These are phyloP conservation scores for Iselma pallidipennis DNA, from an alignment of 2,888 invertebrate species.

Conservation along the genomic window DNA sequence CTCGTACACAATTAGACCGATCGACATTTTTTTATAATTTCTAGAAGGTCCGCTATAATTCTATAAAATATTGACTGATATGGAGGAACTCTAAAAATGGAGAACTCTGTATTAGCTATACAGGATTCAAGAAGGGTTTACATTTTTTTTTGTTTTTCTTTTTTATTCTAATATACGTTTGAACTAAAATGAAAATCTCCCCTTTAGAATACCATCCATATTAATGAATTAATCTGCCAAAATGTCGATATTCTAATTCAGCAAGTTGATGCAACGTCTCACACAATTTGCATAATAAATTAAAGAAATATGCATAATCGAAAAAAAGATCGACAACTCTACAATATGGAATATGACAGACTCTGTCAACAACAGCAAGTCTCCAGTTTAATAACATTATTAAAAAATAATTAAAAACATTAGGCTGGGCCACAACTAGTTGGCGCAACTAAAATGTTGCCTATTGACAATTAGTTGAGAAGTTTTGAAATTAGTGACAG, in stretches of 20 bases:
- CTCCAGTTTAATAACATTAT: neutral
- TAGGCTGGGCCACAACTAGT: too few species aligned
- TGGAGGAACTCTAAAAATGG: too few species aligned
- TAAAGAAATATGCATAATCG: constrained; percentile 20
- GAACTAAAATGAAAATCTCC: constrained; percentile 34
- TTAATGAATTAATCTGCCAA: constrained; percentile 49
- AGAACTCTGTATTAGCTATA: too few species aligned
- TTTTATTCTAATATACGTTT: constrained; percentile 42
- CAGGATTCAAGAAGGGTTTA: too few species aligned
- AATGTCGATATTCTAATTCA: constrained; percentile 48
- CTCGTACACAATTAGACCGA: too few species aligned
- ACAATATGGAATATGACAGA: too few species aligned
- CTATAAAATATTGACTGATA: too few species aligned
- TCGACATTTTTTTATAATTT: too few species aligned
- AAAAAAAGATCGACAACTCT: neutral
- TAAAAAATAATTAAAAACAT: neutral
- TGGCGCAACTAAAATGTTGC: too few species aligned
- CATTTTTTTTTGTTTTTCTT: too few species aligned
- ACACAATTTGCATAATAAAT: constrained; percentile 19
- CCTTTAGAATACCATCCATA: constrained; percentile 44
- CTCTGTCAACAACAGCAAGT: neutral
- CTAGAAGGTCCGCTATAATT: too few species aligned
- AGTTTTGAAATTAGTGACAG: neutral
- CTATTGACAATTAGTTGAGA: neutral
- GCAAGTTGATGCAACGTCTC: constrained; percentile 41